Percentiles rank a stretch among this genome's conserved stretches.
Conservation (phyloP, 2,888 invertebrate species). For the Tubulanus polymorphus region DNA sequence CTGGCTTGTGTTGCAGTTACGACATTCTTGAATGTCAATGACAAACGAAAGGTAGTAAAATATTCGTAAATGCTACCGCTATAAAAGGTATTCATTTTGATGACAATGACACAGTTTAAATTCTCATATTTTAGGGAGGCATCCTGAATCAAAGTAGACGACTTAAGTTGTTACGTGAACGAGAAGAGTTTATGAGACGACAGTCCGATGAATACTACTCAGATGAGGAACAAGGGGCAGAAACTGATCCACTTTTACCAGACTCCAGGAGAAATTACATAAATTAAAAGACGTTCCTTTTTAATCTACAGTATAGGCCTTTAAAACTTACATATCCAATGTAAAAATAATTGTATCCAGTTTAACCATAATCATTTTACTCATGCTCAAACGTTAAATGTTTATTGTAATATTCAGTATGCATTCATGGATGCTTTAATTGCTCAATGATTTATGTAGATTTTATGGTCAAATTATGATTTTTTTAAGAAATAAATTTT, state of each 20-base stretch:
- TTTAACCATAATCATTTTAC: no score
- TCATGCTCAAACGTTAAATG: background rate
- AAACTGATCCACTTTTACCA: no score
- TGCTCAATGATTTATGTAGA: background rate
- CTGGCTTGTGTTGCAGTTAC: conserved; percentile 42
- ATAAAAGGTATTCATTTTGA: no score
- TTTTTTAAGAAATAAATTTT: background rate
- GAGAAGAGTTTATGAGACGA: no score
- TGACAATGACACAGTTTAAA: background rate
- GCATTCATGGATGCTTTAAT: background rate
- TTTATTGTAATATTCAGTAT: background rate
- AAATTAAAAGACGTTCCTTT: no score
- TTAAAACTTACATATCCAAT: no score
- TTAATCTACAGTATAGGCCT: no score
- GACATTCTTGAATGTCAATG: conserved; percentile 39
- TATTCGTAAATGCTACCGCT: background rate
- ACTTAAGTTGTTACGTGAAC: conserved; percentile 30
- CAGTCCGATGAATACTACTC: no score
- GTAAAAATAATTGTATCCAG: no score
- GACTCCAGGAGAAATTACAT: no score
- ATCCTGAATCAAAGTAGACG: conserved; percentile 41
- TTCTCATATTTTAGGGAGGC: conserved; percentile 31
- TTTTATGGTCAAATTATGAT: background rate
- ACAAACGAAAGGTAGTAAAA: conserved; percentile 36
- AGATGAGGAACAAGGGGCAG: no score